phyloP scores from a whole-genome alignment of 2,888 invertebrate genomes.

The Thyatira batis region DNA sequence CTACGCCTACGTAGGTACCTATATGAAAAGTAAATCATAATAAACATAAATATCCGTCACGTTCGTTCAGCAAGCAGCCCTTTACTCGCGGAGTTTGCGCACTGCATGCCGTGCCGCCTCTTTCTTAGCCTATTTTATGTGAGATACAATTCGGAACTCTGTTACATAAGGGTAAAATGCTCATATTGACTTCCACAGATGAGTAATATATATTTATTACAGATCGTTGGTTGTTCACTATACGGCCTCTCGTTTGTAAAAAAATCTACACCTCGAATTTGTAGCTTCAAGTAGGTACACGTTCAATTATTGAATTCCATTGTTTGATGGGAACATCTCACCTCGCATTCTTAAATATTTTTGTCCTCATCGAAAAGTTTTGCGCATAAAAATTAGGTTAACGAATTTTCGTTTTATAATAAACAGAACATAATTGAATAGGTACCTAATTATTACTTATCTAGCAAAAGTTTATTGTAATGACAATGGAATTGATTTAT shows the following conservation, averaged over 20 bases:
- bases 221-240: conserved; percentile 32
- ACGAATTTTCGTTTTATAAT: too few relatives aligned
- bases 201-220: conserved; percentile 42
- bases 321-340: conserved; percentile 19
- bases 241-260: conserved; percentile 36
- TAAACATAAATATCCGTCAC: conserved; percentile 23
- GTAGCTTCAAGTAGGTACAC: conserved; percentile 25
- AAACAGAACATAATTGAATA: neutral
- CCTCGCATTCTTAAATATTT: conserved; percentile 10
- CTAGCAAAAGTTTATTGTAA: neutral
- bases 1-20: neutral
- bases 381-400: too few relatives aligned
- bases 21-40: conserved; percentile 19
- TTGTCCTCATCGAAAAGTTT: too few relatives aligned
- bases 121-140: conserved; percentile 52
- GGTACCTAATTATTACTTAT: neutral
- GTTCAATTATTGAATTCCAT: conserved; percentile 37
- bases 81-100: conserved; percentile 54
- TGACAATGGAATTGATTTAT: neutral
- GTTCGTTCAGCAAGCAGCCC: conserved; percentile 38
- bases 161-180: conserved; percentile 31
- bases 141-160: conserved; percentile 44
- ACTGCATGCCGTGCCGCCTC: conserved; percentile 36
- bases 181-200: conserved; percentile 35
- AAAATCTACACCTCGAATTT: conserved; percentile 18